Base-by-base conservation (phyloP, 2,888 invertebrate species). In the Seladonia tumulorum region DNA sequence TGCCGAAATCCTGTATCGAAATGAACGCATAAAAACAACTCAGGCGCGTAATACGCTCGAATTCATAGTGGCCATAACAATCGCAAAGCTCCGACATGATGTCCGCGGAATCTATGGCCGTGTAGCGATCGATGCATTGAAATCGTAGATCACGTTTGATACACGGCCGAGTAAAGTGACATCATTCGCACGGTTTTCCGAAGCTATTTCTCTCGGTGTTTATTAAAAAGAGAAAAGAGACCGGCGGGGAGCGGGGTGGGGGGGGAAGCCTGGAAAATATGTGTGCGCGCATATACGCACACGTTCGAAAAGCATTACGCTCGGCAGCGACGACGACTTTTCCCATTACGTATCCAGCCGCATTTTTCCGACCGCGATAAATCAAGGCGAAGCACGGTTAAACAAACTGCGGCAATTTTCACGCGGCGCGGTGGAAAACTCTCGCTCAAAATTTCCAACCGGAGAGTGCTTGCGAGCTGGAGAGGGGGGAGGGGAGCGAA, bases 391-490 rank as follows among this genome's bases (percentile, higher is more conserved):
- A 47, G 70, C 83, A 49, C 66, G 60, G 83, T 85, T 85, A 72
- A 85, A 85, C 85, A 85, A 85, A 85, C 85, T 76, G 83, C 79
- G 39, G 47, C 83, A 75, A 85, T 85, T 83, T 85, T 79, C 85
- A 5, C 71, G 57, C 39, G 39, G 39, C 57, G 12, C 39, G 39
- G 45, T 25, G 35, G 60, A 74, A 75, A 78, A 72, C 71, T 66
- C 83, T 71, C 71, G 47, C 79, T 83, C 63, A 63, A 71, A 83
- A 85, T 79, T 70, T 85, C 47, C n/a, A 35, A 22, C 60, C 74
- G 53, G 18, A 7, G 63, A 29, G 29, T 12, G 22, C 0, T 8
- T 1, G 35, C 29, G 60, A 39, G 39, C 42, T n/a, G n/a, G n/a
- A n/a, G 16, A 4, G 22, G 16, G 16, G 10, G 25, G 14, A 29